phyloP scores from a whole-genome alignment of 2,888 invertebrate genomes.

The Leptopilina syphax region DNA sequence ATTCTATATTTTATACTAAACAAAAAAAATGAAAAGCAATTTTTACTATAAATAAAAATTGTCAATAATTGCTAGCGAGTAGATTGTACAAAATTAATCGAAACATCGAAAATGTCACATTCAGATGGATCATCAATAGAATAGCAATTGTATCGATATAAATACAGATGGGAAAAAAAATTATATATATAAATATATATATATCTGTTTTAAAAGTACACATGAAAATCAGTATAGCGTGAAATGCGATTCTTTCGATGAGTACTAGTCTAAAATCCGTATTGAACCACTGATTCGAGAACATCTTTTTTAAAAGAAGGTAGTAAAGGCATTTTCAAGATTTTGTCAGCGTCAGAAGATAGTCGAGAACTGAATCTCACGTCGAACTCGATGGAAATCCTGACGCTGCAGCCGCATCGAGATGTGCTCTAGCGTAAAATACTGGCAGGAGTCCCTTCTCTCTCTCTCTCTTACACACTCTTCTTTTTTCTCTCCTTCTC shows the following conservation, averaged over 20 bases:
- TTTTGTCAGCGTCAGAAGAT: conserved; percentile 55
- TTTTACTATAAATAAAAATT: too few relatives aligned
- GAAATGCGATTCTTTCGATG: conserved; percentile 35
- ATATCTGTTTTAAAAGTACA: conserved; percentile 30
- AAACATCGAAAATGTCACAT: too few relatives aligned
- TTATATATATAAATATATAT: neutral
- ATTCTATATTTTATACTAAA: too few relatives aligned
- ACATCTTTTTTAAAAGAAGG: conserved; percentile 31
- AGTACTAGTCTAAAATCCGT: conserved; percentile 35
- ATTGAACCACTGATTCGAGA: conserved; percentile 39
- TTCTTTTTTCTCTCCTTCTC: conserved; percentile 43
- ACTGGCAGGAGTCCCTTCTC: conserved; percentile 51
- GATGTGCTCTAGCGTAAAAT: conserved; percentile 68
- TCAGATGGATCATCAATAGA: too few relatives aligned
- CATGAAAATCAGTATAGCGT: conserved; percentile 30
- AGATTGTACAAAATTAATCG: too few relatives aligned
- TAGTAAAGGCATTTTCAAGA: conserved; percentile 45
- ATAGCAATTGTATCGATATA: too few relatives aligned
- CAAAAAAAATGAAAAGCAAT: too few relatives aligned
- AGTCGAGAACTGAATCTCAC: conserved; percentile 57
- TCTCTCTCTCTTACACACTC: neutral
- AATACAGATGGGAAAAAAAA: too few relatives aligned
- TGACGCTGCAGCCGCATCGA: conserved; percentile 69
- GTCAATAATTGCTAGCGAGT: too few relatives aligned
- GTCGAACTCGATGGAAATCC: conserved; percentile 67